Evolutionary conservation across 2,888 invertebrate species (phyloP).

Genomic region (Melanotus villosus): DNA sequence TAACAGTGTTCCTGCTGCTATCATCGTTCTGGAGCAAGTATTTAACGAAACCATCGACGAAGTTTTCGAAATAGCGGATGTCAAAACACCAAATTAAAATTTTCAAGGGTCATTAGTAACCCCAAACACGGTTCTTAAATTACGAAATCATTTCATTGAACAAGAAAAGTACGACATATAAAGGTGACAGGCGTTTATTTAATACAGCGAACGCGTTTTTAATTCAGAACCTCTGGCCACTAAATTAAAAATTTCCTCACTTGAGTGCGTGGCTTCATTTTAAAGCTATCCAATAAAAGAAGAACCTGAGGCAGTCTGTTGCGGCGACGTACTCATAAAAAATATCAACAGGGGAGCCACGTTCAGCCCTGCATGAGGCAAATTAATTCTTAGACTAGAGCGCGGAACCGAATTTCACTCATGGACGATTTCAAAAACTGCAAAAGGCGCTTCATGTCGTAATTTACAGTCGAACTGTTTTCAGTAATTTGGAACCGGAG

Average conservation of each 20-base stretch:
- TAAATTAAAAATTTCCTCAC: conserved; percentile 52
- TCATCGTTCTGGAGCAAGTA: too few relatives aligned
- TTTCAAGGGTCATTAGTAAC: background rate
- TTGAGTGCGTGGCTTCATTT: conserved; percentile 50
- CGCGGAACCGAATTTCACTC: conserved; percentile 59
- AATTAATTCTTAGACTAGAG: conserved; percentile 54
- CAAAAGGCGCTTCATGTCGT: conserved; percentile 61
- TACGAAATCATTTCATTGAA: conserved; percentile 17
- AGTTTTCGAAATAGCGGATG: background rate
- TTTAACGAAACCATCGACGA: too few relatives aligned
- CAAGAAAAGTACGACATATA: conserved; percentile 16
- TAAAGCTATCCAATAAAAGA: conserved; percentile 46
- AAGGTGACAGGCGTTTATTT: conserved; percentile 31
- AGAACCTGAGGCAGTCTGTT: conserved; percentile 46
- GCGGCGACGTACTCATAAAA: conserved; percentile 49
- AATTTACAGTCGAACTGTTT: conserved; percentile 65
- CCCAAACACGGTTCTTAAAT: conserved; percentile 1
- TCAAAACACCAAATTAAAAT: conserved; percentile 15
- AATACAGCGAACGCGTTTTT: conserved; percentile 35
- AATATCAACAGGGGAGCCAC: conserved; percentile 47
- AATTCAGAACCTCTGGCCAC: conserved; percentile 35
- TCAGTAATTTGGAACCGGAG: conserved; percentile 62
- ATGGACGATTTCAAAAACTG: conserved; percentile 61
- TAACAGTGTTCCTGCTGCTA: too few relatives aligned
- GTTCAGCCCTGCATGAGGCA: conserved; percentile 57